Evolutionary conservation across 2,797 vertebrate genomes (phyloP).

Genomic region (Alauda arvensis): DNA sequence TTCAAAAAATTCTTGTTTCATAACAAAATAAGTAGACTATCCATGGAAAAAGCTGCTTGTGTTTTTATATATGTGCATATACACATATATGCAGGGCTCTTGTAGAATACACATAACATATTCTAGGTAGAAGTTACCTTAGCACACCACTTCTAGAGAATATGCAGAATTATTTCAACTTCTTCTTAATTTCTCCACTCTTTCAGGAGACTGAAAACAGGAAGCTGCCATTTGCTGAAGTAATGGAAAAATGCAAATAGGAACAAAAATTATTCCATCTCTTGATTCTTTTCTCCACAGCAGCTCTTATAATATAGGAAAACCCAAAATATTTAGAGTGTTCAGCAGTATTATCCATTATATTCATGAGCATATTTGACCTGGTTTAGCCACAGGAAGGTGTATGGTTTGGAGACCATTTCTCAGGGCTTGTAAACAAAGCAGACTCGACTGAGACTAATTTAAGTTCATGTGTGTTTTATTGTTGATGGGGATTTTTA

Average conservation of each 20-base stretch:
- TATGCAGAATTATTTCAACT: neutral
- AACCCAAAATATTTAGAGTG: neutral
- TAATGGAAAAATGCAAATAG: neutral
- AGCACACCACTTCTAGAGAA: neutral
- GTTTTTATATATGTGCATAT: neutral
- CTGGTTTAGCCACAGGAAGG: neutral
- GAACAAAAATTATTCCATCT: neutral
- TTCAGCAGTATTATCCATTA: neutral
- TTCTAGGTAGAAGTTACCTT: neutral
- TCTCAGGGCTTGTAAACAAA: neutral
- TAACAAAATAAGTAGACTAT: neutral
- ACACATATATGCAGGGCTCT: neutral
- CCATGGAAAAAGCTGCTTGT: neutral
- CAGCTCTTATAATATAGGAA: neutral
- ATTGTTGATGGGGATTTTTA: neutral
- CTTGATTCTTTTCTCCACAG: neutral
- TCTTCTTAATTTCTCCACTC: neutral
- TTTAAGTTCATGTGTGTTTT: neutral
- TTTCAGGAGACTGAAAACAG: neutral
- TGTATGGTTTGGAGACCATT: neutral
- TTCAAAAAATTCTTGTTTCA: neutral
- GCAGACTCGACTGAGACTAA: neutral
- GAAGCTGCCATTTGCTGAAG: neutral
- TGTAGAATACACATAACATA: neutral
- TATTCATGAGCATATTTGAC: neutral